phyloP scores from a whole-genome alignment of 2,888 invertebrate genomes.

The Electrophaes corylata region DNA sequence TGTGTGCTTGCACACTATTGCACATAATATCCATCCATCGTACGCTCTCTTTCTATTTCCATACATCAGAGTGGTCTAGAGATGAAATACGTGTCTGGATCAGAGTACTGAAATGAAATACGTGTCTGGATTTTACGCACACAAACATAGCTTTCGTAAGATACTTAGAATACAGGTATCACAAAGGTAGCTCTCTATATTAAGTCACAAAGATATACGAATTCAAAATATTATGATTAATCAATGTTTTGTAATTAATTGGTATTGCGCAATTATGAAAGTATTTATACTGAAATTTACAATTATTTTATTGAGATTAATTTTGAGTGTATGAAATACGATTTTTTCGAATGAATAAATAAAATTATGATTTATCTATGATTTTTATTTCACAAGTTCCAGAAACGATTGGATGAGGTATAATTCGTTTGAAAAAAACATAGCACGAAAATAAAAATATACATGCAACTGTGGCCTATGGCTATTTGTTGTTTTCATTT shows the following conservation, averaged over 20 bases:
- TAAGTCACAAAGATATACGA: slow-evolving; percentile 24
- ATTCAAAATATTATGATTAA: background rate
- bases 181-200: slow-evolving; percentile 34
- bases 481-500: too few relatives aligned
- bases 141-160: background rate
- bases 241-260: background rate
- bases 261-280: slow-evolving; percentile 12
- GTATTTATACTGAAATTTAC: slow-evolving; percentile 18
- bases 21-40: too few relatives aligned
- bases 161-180: slow-evolving; percentile 6
- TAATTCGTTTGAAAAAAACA: too few relatives aligned
- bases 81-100: too few relatives aligned
- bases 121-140: too few relatives aligned
- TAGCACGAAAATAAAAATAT: too few relatives aligned
- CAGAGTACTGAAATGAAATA: too few relatives aligned
- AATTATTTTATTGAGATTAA: slow-evolving; percentile 36
- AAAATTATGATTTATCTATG: slow-evolving; percentile 29
- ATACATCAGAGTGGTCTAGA: too few relatives aligned
- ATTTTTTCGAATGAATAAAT: slow-evolving; percentile 45
- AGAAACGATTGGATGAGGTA: too few relatives aligned
- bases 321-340: slow-evolving; percentile 44
- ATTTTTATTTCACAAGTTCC: background rate
- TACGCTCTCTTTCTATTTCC: too few relatives aligned
- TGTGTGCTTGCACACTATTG: background rate
- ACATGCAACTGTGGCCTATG: too few relatives aligned